Percentiles rank a stretch among this genome's conserved stretches.
Evolutionary conservation across 2,113 vertebrate genomes (phyloP).

Genomic region (Carassius auratus): DNA sequence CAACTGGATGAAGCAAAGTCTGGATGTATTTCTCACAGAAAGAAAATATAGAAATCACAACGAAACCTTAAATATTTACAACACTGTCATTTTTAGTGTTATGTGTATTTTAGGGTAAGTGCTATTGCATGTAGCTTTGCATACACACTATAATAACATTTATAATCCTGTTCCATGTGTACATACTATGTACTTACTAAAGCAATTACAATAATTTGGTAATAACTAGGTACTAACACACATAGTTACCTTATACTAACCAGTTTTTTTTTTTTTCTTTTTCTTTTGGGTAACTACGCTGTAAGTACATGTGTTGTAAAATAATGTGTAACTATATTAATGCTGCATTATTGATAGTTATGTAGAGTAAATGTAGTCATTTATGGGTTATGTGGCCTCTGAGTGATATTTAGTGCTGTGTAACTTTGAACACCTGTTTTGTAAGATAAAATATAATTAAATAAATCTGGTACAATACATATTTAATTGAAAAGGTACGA

Average conservation of each 20-base stretch:
- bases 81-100: neutral
- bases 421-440: neutral
- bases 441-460: slow-evolving; percentile 14
- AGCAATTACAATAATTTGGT: neutral
- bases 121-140: neutral
- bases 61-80: slow-evolving; percentile 10
- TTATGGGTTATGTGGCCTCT: neutral
- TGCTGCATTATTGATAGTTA: neutral
- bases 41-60: neutral
- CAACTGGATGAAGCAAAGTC: neutral
- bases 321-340: neutral
- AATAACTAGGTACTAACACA: too few relatives aligned
- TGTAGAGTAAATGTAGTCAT: neutral
- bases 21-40: neutral
- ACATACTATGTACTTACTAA: neutral
- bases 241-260: too few relatives aligned
- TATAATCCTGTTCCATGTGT: neutral
- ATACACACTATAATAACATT: neutral
- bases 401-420: neutral
- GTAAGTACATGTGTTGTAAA: neutral
- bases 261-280: too few relatives aligned
- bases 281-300: neutral
- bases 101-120: neutral
- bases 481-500: neutral
- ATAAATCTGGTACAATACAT: neutral